Evolutionary conservation across 2,797 vertebrate species (phyloP), one percentile per base, ranked within the genome.

Genomic region (Propithecus perrieri): DNA sequence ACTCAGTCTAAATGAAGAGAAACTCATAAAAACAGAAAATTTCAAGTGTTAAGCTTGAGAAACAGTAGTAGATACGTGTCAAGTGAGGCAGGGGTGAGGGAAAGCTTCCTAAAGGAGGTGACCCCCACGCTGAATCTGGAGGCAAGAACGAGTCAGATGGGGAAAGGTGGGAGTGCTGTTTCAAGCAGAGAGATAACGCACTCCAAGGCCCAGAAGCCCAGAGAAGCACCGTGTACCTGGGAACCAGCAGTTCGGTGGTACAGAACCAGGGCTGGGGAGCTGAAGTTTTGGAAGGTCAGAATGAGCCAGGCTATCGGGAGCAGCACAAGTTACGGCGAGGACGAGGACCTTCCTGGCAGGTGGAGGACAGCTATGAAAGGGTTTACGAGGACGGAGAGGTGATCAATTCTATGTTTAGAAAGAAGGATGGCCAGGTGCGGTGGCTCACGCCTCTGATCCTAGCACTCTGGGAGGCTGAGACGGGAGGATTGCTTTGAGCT

Each of bases 11-110:
- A 93, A 78, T 50, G 28, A 94, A 88, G 15, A 94, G 38, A 89
- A 69, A 93, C 90, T 10, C 81, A 87, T 35, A 87, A 90, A 85
- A 67, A 88, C 20, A 71, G 12, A n/a, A 11, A 33, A 67, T 79
- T 88, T 91, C 63, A 91, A 65, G 59, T 86, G 30, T 71, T 74
- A 93, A 28, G 65, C 57, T 63, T 84, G 53, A 96, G 76, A 93
- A 94, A 89, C 17, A 87, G 87, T 0, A 76, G 67, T 12, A 81
- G 43, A 69, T 61, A 97, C 5, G 28, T 38, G 18, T 4, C 78
- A 81, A 95, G 14, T 74, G 63, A 91, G 3, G 33, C 26, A 38
- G 35, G 30, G 13, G 15, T 94, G 79, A 87, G 35, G 17, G 33
- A 87, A 57, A 90, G 43, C 74, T 83, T 92, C 35, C 5, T 50